Conservation (phyloP, 2,113 vertebrate genomes). For the Ailuropoda melanoleuca region DNA sequence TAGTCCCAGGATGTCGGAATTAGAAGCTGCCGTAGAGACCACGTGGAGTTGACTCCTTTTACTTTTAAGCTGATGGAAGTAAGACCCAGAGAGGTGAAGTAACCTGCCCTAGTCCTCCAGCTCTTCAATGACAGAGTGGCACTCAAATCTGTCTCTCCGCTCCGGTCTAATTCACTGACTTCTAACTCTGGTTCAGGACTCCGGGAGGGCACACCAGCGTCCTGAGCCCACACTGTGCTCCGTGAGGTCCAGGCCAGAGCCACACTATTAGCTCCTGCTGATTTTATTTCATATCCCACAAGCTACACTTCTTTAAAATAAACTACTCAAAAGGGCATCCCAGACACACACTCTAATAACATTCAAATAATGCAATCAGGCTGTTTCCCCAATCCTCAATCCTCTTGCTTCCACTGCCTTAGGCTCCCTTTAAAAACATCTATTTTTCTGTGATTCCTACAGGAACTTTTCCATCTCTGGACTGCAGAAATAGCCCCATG, state of each 20-base stretch:
- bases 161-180: no score
- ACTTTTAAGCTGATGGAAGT: not conserved
- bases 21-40: not conserved
- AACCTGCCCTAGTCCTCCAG: not conserved
- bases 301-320: conserved; percentile 16
- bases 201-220: accelerated
- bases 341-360: conserved; percentile 35
- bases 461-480: conserved; percentile 69
- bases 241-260: not conserved
- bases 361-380: conserved; percentile 51
- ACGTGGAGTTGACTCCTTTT: accelerated
- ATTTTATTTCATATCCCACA: not conserved
- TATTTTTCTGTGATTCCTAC: conserved; percentile 69
- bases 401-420: conserved; percentile 52
- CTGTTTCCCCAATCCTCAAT: conserved; percentile 2
- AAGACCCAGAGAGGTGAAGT: not conserved
- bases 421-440: conserved; percentile 66
- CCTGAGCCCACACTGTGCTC: accelerated
- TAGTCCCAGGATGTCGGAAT: not conserved
- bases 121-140: not conserved
- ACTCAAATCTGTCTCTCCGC: not conserved
- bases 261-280: not conserved
- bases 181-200: not conserved
- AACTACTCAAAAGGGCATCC: not conserved
- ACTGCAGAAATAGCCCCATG: conserved; percentile 59